phyloP scores from a whole-genome alignment of 2,113 vertebrate genomes.

The Neomonachus schauinslandi region DNA sequence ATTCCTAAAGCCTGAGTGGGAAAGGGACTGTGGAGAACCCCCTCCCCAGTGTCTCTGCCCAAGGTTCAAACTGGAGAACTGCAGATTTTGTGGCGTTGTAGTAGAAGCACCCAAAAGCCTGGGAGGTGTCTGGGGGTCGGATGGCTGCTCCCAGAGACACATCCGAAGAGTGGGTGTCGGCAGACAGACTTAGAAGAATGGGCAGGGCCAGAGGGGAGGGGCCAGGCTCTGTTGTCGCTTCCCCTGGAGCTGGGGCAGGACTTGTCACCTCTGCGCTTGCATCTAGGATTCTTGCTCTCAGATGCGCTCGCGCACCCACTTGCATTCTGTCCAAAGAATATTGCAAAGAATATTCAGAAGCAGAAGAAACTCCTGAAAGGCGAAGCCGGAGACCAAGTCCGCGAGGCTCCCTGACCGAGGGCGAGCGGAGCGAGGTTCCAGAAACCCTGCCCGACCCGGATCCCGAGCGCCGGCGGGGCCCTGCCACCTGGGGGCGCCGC shows the following conservation, averaged over 20 bases:
- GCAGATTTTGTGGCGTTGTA: background rate
- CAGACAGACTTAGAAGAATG: background rate
- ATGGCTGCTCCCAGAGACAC: background rate
- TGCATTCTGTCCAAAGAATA: background rate
- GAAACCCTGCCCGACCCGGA: background rate
- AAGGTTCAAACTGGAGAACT: background rate
- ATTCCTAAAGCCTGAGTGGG: background rate
- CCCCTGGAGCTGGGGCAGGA: background rate
- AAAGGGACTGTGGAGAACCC: background rate
- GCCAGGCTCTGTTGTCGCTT: background rate
- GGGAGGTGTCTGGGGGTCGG: background rate
- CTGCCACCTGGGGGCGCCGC: slow-evolving; percentile 74
- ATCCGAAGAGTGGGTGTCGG: background rate
- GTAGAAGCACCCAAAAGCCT: background rate
- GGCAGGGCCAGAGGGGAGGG: too few species aligned
- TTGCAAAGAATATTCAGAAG: background rate
- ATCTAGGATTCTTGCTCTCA: background rate
- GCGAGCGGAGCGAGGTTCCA: background rate
- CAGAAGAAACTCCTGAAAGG: background rate
- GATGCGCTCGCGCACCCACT: background rate
- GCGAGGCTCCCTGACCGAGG: accelerated
- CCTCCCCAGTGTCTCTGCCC: background rate
- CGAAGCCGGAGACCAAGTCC: background rate
- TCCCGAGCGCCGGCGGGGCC: background rate
- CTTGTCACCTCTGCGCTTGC: background rate